Evolutionary conservation across 2,888 invertebrate genomes (phyloP).

Genomic region (Hydrotaea cyrtoneurina): DNA sequence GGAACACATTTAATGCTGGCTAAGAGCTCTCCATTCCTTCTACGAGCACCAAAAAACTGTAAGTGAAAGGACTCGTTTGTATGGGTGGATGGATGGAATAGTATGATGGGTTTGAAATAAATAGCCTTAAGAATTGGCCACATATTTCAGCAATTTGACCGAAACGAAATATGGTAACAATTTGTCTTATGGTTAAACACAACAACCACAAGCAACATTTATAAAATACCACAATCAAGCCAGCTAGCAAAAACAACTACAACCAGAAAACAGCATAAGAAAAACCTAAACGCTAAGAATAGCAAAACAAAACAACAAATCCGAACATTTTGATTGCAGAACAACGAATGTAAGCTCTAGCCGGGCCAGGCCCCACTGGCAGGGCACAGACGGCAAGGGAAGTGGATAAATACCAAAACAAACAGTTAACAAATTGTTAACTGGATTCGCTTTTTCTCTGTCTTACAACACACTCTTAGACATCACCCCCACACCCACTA

Average conservation of each 20-base stretch:
- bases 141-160: constrained; percentile 60
- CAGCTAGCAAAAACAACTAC: not conserved
- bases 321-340: constrained; percentile 18
- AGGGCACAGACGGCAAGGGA: not conserved
- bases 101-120: constrained; percentile 31
- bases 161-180: constrained; percentile 56
- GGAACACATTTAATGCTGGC: too few relatives aligned
- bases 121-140: constrained; percentile 60
- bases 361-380: not conserved
- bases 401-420: constrained; percentile 26
- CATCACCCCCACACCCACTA: not conserved
- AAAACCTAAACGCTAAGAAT: constrained; percentile 30
- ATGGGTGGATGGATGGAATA: not conserved
- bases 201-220: constrained; percentile 44
- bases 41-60: too few relatives aligned
- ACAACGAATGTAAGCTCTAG: not conserved
- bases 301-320: not conserved
- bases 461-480: not conserved
- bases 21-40: too few relatives aligned
- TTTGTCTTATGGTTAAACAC: constrained; percentile 59
- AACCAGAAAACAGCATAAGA: not conserved
- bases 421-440: constrained; percentile 70
- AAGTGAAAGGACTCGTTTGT: not conserved
- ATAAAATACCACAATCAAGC: constrained; percentile 16
- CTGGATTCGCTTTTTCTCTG: constrained; percentile 26